phyloP scores from a whole-genome alignment of 2,113 vertebrate species.

The Pseudopodoces humilis region DNA sequence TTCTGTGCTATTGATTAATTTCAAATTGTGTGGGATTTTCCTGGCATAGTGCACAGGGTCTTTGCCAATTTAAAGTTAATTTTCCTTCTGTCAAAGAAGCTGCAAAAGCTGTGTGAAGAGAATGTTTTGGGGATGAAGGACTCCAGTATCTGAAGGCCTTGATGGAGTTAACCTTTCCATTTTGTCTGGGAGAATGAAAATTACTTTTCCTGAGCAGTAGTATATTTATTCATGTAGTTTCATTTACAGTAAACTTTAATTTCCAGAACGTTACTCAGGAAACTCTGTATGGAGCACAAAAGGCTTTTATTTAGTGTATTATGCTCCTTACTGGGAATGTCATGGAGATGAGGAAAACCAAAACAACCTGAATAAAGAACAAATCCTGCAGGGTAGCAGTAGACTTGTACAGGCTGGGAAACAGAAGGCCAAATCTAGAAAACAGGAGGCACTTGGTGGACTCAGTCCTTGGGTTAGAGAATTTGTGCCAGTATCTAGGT shows the following conservation, averaged over 20 bases:
- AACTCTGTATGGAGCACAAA: not conserved
- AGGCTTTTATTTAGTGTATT: not conserved
- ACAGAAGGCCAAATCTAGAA: not conserved
- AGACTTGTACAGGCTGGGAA: not conserved
- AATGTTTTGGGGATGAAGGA: not conserved
- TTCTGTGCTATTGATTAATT: constrained; percentile 52
- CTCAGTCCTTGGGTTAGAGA: not conserved
- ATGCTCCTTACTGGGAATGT: not conserved
- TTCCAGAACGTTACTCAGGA: not conserved
- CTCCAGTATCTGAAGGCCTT: not conserved
- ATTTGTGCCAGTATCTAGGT: not conserved
- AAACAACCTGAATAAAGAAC: not conserved
- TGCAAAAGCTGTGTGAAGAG: not conserved
- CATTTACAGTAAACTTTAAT: not conserved
- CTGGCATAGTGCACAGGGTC: not conserved
- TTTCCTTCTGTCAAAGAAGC: constrained; percentile 1
- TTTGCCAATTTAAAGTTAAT: not conserved
- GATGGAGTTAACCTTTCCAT: not conserved
- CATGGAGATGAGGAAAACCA: not conserved
- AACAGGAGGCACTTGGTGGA: not conserved
- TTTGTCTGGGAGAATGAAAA: not conserved
- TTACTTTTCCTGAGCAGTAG: not conserved
- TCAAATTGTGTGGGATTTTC: constrained; percentile 33
- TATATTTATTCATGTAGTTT: not conserved
- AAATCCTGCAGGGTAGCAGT: not conserved